Base-by-base conservation (phyloP, 2,113 vertebrate species). In the Heterotilapia buettikoferi region DNA sequence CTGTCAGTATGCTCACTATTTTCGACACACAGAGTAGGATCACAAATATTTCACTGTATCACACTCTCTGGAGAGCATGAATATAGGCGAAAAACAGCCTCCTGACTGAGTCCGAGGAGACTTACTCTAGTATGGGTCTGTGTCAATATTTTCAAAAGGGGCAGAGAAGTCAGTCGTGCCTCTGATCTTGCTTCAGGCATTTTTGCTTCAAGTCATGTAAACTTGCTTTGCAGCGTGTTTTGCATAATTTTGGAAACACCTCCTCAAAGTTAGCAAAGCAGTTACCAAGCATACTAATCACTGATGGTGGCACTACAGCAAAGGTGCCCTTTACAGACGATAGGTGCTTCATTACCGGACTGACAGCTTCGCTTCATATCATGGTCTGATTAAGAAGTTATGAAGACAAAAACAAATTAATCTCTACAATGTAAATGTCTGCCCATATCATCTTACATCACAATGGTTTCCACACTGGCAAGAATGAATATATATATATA, bases 191-290 rank as follows among this genome's bases (percentile, higher is more conserved):
- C 88, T 84, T 38, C 82, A 82, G 85, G 90, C 84, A 4, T 7
- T 93, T 87, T 87, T 43, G 79, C 86, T 88, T 87, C 5, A 11
- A 68, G 63, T 88, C 18, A 3, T 80, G 83, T 86, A 47, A 90
- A 91, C 78, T 57, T 33, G 36, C 66, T 87, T n/a, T 13, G 9
- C 31, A n/a, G 36, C 36, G 12, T 85, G 91, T 84, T 92, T 91
- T 87, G 85, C 84, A 86, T 91, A 85, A 82, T 80, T 90, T 89
- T 52, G 73, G 73, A 84, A 88, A 78, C 31, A 7, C 31, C 84
- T 83, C 61, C 31, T 81, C 43, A 12, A 57, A 83, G 43, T 85
- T 56, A 61, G 56, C 26, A 82, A 83, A 88, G 56, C 54, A 18
- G 19, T 26, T 80, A 45, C 14, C 5, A 16, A 52, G 56, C 47